A percentile compares a stretch with the other conserved stretches of the same genome.
Evolutionary conservation across 1,140 invertebrate species (phyloP).

Genomic region (Acromyrmex charruanus): DNA sequence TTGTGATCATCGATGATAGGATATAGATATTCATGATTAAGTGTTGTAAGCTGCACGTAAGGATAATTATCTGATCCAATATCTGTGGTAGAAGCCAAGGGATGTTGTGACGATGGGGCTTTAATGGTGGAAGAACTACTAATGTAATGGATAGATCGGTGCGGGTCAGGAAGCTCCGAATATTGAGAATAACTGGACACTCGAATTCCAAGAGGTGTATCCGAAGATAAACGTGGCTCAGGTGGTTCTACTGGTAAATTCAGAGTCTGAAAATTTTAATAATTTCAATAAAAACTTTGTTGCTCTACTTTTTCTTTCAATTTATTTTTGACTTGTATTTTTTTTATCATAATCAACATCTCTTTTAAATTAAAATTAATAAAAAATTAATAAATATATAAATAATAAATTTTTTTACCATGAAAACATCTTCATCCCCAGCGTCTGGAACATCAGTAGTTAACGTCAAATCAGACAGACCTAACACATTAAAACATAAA

Average conservation of each 20-base stretch:
- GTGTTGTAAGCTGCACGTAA: constrained; percentile 94
- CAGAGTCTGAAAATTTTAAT: constrained; percentile 89
- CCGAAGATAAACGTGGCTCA: constrained; percentile 90
- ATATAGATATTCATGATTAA: constrained; percentile 94
- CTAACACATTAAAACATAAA: constrained; percentile 78
- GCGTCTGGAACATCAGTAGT: constrained; percentile 87
- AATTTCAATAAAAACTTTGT: constrained; percentile 46
- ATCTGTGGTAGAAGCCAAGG: constrained; percentile 78
- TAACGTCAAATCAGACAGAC: constrained; percentile 86
- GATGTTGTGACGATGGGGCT: constrained; percentile 78
- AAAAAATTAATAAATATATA: constrained; percentile 1
- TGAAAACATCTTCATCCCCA: constrained; percentile 94
- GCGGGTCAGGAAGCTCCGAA: constrained; percentile 80
- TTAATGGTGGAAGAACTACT: constrained; percentile 74
- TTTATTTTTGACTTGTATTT: constrained; percentile 34
- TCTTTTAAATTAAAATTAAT: constrained; percentile 8
- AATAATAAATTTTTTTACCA: constrained; percentile 88
- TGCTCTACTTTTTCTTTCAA: neutral
- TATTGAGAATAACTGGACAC: constrained; percentile 81
- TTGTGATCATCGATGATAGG: constrained; percentile 90
- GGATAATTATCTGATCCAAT: constrained; percentile 90
- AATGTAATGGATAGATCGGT: constrained; percentile 82
- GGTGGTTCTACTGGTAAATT: constrained; percentile 92
- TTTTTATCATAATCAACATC: constrained; percentile 10
- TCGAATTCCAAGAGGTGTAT: constrained; percentile 85